Evolutionary conservation across 92 coral and sea anemone species (phyloP), one percentile per base, ranked within the genome.

Genomic region (Epizoanthus illoricatus): DNA sequence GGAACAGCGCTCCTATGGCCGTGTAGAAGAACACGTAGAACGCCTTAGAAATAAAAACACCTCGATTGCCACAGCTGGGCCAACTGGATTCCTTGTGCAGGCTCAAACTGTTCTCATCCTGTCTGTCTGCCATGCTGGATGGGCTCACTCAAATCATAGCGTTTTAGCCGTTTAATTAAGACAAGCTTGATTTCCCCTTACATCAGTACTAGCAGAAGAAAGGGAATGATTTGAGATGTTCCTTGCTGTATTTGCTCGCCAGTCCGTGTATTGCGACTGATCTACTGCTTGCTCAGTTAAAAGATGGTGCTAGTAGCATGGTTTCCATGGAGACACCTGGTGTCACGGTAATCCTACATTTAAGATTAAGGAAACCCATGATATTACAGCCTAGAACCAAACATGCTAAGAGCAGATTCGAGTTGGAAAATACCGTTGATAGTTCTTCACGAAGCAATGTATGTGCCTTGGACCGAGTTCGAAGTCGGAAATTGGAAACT

Each of bases 1-100:
- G 99, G 81, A 89, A 93, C 28, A 96, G 75, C 18, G 99, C 93
- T 47, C 99, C 99, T 56, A 93, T 88, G 39, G 94, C 99, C 43
- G 94, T 89, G 76, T 93, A 96, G 87, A 96, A 96, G 67, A 90
- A 91, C 49, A 92, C 75, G 86, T 96, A 96, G 78, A 96, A 96
- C 5, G 94, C 94, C 80, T 96, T 96, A 10, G 97, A 90, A 57
- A 91, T 84, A 73, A 90, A 81, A 18, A 85, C 87, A 55, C 87
- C 68, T 42, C 83, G 90, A 68, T 89, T 87, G 49, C 71, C 75
- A 28, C 89, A 81, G 5, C 81, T 43, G 20, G 40, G 41, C 65
- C 24, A 81, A 20, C 55, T 17, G 23, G 16, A 28, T 39, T 69
- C 18, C 47, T 21, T 43, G 49, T 64, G 72, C 45, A 39, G 9